A percentile compares a stretch with the other conserved stretches of the same genome.
These are phyloP conservation scores for Cyphomyrmex costatus DNA, from an alignment of 1,140 invertebrate species.

Conservation along the genomic window DNA sequence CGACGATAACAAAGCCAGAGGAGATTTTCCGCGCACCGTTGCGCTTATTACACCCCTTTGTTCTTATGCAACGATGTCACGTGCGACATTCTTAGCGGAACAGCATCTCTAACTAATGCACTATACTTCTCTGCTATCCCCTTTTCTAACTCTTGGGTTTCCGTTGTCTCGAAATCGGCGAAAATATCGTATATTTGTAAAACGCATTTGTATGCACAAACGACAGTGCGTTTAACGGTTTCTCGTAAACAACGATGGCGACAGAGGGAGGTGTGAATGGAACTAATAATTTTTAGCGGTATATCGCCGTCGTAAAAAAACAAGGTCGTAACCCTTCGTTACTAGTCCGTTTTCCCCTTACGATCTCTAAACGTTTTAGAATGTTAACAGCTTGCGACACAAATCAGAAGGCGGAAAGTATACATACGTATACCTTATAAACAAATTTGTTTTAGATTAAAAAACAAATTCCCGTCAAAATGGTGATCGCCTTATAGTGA, in stretches of 20 bases:
- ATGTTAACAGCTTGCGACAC: constrained; percentile 1
- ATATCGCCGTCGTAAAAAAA: constrained; percentile 29
- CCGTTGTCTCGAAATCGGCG: constrained; percentile 25
- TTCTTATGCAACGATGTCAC: constrained; percentile 54
- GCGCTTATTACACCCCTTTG: constrained; percentile 52
- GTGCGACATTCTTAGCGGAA: constrained; percentile 40
- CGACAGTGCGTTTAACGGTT: constrained; percentile 1
- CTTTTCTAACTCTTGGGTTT: neutral
- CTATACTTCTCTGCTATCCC: neutral
- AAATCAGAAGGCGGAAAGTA: constrained; percentile 1
- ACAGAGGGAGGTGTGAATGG: constrained; percentile 27
- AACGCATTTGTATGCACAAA: constrained; percentile 55
- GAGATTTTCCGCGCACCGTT: constrained; percentile 37
- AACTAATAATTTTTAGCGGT: constrained; percentile 47
- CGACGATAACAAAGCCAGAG: constrained; percentile 49
- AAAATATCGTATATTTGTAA: constrained; percentile 29
- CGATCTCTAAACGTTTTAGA: neutral
- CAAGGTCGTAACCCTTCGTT: constrained; percentile 50
- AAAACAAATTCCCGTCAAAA: constrained; percentile 20
- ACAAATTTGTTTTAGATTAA: constrained; percentile 36
- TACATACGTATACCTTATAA: neutral
- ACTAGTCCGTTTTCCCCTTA: neutral
- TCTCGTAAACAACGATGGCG: constrained; percentile 27
- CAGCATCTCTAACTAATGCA: constrained; percentile 47
- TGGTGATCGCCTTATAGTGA: neutral